Conservation (phyloP, 2,797 vertebrate genomes). For the Hypotaenidia okinawae region DNA sequence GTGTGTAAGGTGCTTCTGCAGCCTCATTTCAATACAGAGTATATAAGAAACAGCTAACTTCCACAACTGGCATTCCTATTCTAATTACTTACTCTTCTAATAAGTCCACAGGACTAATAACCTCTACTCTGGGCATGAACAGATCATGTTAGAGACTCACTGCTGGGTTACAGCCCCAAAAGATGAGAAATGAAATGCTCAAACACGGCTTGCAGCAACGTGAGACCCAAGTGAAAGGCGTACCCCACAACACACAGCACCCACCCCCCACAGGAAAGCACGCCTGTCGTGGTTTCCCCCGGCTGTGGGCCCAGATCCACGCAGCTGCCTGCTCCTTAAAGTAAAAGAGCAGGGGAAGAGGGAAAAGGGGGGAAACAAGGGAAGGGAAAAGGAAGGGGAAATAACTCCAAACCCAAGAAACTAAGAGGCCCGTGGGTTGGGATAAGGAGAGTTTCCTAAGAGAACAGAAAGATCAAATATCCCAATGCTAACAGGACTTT, state of each 20-base stretch:
- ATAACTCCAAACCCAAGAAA: too few relatives aligned
- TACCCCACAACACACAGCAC: accelerated
- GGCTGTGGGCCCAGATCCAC: too few relatives aligned
- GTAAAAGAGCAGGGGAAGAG: too few relatives aligned
- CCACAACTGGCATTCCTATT: neutral
- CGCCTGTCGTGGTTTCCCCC: too few relatives aligned
- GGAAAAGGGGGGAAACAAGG: too few relatives aligned
- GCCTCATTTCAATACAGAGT: neutral
- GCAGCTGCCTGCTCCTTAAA: too few relatives aligned
- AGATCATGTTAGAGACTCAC: neutral
- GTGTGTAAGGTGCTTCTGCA: neutral
- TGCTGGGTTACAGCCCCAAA: neutral
- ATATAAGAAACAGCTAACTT: too few relatives aligned
- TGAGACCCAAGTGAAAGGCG: accelerated
- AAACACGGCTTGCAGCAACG: neutral
- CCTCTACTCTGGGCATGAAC: neutral
- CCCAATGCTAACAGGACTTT: too few relatives aligned
- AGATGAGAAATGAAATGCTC: neutral
- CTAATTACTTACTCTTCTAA: neutral
- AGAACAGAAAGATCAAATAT: too few relatives aligned
- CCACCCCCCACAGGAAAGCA: accelerated
- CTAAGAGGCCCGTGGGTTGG: too few relatives aligned
- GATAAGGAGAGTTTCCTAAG: too few relatives aligned
- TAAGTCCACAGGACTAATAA: neutral
- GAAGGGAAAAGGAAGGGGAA: too few relatives aligned